Percentiles rank a stretch among this genome's conserved stretches.
phyloP scores from a whole-genome alignment of 2,888 invertebrate species.

The Miltochrista miniata region DNA sequence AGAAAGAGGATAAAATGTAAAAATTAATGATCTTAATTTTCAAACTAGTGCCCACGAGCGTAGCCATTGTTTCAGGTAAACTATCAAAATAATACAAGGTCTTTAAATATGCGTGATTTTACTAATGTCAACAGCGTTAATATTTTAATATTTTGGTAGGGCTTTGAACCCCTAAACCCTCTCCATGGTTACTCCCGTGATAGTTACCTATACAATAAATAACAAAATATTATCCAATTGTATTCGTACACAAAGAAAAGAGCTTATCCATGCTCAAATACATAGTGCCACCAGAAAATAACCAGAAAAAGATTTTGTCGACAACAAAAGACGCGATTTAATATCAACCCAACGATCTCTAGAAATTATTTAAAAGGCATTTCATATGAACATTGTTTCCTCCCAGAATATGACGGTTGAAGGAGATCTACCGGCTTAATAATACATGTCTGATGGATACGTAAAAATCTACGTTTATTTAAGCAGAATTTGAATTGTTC shows the following conservation, averaged over 20 bases:
- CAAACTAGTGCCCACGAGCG: too few species aligned
- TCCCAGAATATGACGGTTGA: slow-evolving; percentile 31
- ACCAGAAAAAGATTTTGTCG: slow-evolving; percentile 18
- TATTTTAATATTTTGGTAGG: too few species aligned
- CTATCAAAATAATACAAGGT: too few species aligned
- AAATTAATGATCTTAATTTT: too few species aligned
- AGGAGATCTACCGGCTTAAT: slow-evolving; percentile 23
- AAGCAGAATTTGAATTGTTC: slow-evolving; percentile 1
- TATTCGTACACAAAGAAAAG: neutral
- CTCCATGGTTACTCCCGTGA: too few species aligned
- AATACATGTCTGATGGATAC: slow-evolving; percentile 35
- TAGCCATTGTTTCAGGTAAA: too few species aligned
- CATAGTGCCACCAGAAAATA: neutral
- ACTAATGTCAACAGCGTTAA: too few species aligned
- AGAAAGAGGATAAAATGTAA: too few species aligned
- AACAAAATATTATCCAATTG: neutral
- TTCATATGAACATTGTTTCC: slow-evolving; percentile 41
- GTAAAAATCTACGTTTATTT: slow-evolving; percentile 23
- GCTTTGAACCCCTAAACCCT: too few species aligned
- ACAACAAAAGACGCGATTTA: slow-evolving; percentile 24
- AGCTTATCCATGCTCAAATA: neutral
- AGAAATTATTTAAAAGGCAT: slow-evolving; percentile 38
- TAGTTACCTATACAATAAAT: neutral
- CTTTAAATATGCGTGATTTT: too few species aligned
- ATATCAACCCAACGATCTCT: slow-evolving; percentile 23